Base-by-base conservation (phyloP, 1,140 invertebrate genomes). In the Drosophila nannoptera region DNA sequence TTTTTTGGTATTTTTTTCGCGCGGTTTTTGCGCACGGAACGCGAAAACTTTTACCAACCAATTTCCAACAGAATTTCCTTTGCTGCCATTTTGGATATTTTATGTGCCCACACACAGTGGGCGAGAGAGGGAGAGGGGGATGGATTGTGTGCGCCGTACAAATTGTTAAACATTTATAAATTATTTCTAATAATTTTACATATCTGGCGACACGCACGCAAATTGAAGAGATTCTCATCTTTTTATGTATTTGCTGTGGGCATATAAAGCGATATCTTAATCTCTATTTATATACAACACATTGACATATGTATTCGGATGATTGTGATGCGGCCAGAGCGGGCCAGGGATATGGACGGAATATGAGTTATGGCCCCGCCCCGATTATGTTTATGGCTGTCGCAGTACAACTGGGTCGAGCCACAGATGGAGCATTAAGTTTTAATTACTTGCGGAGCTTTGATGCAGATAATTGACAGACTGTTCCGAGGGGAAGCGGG, bases 121-220 rank as follows among this genome's bases (percentile, higher is more conserved):
- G 38, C 45, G 6, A 48, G 7, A 52, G 12, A 45, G 40, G 42
- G 31, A 43, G 6, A 69, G 11, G 56, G 12, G 66, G 22, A 54
- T 33, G 36, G 16, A 33, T 32, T 43, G 29, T 56, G 33, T 56
- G 16, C 22, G 36, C 4, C 16, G 35, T 56, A 73, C 73, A 83
- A 83, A 80, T 84, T 84, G 80, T 84, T 83, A 68, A 83, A 80
- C 80, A 80, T 83, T 80, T 83, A 74, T 74, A 80, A 76, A 82
- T 84, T 77, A 83, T 83, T 78, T 84, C 72, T 65, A 74, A 84
- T 64, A 72, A 76, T 84, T 83, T 83, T 76, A 78, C 69, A 76
- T 78, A 75, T 71, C 67, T 62, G 59, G 78, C 71, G 70, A 82
- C 75, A 77, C 53, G 66, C 65, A 55, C 45, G 49, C 59, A 56